phyloP scores from a whole-genome alignment of 2,888 invertebrate species.

The Chrysopilus asiliformis region DNA sequence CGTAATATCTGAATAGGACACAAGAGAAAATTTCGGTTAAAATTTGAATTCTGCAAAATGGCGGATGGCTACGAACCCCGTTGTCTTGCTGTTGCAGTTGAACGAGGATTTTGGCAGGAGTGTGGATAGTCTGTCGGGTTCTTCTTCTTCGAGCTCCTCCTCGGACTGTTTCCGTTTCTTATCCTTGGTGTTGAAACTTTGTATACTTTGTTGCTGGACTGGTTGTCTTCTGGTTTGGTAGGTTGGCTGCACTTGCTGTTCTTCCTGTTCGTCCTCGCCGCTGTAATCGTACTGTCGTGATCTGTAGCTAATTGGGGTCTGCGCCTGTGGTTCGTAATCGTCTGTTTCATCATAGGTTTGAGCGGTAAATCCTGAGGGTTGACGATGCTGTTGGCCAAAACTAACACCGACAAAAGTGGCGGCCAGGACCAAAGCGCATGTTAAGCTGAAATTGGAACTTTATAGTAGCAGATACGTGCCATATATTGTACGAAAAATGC shows the following conservation, averaged over 20 bases:
- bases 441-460: too few species aligned
- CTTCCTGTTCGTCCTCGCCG: slow-evolving; percentile 23
- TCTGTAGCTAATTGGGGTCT: slow-evolving; percentile 31
- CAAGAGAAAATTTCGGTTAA: neutral
- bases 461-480: too few species aligned
- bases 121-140: slow-evolving; percentile 68
- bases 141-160: slow-evolving; percentile 58
- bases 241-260: slow-evolving; percentile 1
- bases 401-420: too few species aligned
- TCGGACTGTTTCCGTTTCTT: slow-evolving; percentile 40
- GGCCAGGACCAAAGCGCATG: too few species aligned
- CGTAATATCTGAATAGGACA: slow-evolving; percentile 58
- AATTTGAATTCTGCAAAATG: neutral
- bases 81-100: slow-evolving; percentile 62
- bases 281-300: slow-evolving; percentile 29
- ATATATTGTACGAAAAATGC: too few species aligned
- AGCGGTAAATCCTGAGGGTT: too few species aligned
- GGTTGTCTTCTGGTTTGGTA: slow-evolving; percentile 25
- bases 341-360: slow-evolving; percentile 16
- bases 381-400: too few species aligned
- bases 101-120: slow-evolving; percentile 75
- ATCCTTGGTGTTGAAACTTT: slow-evolving; percentile 20
- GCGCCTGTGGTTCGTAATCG: slow-evolving; percentile 33
- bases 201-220: slow-evolving; percentile 19
- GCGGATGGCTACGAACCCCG: slow-evolving; percentile 40